Base-by-base conservation (phyloP, 2,113 vertebrate species). In the Lathamus discolor region DNA sequence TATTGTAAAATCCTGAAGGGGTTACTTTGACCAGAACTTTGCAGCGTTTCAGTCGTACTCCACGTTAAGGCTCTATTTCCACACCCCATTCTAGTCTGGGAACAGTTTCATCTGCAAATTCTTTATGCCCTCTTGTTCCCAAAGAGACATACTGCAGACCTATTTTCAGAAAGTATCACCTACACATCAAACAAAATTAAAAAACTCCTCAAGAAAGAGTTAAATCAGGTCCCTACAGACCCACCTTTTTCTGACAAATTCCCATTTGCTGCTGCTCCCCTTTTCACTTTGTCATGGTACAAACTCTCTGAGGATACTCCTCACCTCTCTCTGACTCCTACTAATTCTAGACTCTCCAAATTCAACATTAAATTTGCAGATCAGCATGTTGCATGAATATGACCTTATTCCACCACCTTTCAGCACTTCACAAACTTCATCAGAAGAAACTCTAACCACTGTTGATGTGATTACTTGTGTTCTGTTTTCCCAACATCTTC, bases 401-500 rank as follows among this genome's bases (percentile, higher is more conserved):
- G 37, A 76, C 64, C 37, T 91, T 87, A 92, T 88, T 95, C 95
- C 67, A 95, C 28, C 67, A 91, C 87, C 82, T 85, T 39, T 39
- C 39, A 90, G 54, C 37, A 77, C 72, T 90, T 83, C 82, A 94
- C 74, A 91, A 93, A 86, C 75, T 90, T 94, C 17, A 87, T 4
- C 79, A 84, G 84, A 95, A 95, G 84, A 94, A 95, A 91, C 35
- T 90, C 63, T 87, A 87, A 95, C 66, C 59, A 77, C 41, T 62
- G 57, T 80, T 92, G 44, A 88, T 83, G 41, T 49, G 51, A 88
- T 77, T 77, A 70, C 75, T 94, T 89, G 83, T 83, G 55, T 88
- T 96, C 88, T 80, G 74, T 90, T 94, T 95, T 95, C 80, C 76
- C 76, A 90, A 64, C 82, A 94, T 90, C 85, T 76, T 90, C 75